phyloP scores from a whole-genome alignment of 2,888 invertebrate species.

The Galerucella calmariensis region DNA sequence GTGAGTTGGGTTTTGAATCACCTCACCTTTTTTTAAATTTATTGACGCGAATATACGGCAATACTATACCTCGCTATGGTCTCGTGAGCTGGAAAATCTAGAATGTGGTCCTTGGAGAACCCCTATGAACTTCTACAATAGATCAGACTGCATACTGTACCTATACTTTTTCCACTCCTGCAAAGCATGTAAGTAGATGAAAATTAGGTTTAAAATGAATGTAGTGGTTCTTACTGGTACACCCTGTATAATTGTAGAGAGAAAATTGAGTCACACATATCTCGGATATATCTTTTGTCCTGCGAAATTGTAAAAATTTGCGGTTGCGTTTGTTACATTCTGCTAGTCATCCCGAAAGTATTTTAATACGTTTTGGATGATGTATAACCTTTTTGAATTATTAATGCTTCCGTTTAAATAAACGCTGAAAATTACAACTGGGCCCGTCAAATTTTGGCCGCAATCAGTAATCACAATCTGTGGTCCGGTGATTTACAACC shows the following conservation, averaged over 20 bases:
- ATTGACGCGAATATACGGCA: no score
- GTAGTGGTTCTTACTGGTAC: no score
- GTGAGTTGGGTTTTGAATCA: no score
- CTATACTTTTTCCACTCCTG: no score
- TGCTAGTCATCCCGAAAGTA: background rate
- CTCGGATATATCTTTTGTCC: background rate
- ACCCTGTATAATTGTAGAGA: background rate
- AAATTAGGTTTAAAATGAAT: no score
- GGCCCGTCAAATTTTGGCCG: conserved; percentile 16
- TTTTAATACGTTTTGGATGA: conserved; percentile 10
- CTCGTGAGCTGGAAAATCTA: no score
- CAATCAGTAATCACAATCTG: conserved; percentile 24
- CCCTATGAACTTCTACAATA: no score
- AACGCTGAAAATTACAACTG: conserved; percentile 16
- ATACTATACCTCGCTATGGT: no score
- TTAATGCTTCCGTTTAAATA: conserved; percentile 21
- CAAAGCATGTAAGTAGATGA: no score
- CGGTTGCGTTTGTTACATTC: background rate
- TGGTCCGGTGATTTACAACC: conserved; percentile 12
- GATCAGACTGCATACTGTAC: no score
- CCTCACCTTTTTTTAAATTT: no score
- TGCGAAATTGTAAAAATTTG: background rate
- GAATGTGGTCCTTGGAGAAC: no score
- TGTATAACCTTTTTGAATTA: conserved; percentile 16
- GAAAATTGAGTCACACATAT: background rate